Percentiles rank a stretch among this genome's conserved stretches.
phyloP scores from a whole-genome alignment of 2,797 vertebrate species.

The Ispidina lecontei region DNA sequence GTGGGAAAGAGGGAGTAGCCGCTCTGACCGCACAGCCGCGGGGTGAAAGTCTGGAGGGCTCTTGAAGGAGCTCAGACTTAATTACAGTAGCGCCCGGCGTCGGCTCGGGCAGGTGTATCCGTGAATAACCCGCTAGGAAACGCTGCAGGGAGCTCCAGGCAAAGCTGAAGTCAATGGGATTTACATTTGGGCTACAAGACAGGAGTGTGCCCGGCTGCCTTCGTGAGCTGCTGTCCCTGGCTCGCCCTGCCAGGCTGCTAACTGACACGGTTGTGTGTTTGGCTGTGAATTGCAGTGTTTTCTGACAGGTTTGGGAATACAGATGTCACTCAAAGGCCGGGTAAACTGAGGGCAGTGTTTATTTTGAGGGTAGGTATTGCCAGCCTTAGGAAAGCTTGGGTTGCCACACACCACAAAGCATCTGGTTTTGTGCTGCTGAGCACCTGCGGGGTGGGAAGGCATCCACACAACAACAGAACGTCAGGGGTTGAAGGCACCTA shows the following conservation, averaged over 20 bases:
- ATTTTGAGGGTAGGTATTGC: not conserved
- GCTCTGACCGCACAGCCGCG: not conserved
- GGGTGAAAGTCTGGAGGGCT: no score
- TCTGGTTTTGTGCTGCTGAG: not conserved
- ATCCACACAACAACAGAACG: not conserved
- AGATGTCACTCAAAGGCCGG: fast-evolving
- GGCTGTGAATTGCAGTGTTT: not conserved
- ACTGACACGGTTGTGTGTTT: fast-evolving
- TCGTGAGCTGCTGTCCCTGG: not conserved
- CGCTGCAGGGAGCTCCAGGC: not conserved
- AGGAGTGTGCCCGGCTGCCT: not conserved
- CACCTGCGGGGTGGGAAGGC: no score
- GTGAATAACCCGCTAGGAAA: not conserved
- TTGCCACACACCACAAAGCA: not conserved
- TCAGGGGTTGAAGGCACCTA: no score
- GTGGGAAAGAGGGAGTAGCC: no score
- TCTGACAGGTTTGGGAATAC: not conserved
- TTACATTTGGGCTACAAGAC: not conserved
- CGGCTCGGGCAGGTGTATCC: no score
- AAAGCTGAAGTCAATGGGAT: not conserved
- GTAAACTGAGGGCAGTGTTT: not conserved
- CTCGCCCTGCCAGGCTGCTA: not conserved
- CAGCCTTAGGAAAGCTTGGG: not conserved
- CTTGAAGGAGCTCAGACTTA: not conserved
- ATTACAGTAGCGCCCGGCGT: no score